Base-by-base conservation (phyloP, 1,140 invertebrate species). In the Brachionus paranguensis region DNA sequence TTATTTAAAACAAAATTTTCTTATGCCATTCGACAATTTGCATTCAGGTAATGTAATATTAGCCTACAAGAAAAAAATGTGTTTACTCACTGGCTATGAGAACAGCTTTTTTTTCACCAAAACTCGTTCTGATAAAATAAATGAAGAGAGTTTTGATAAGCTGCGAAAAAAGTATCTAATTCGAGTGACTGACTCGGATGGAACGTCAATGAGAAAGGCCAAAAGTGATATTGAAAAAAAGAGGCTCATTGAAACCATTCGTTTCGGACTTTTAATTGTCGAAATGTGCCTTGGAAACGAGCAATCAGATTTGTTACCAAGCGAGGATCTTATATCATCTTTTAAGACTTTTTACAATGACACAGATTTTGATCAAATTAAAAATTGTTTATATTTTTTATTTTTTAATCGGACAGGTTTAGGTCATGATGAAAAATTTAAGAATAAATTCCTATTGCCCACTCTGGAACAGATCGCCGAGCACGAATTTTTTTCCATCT, bases 31-130 rank as follows among this genome's bases (percentile, higher is more conserved):
- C n/a, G 64, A 68, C 41, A 81, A 60, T 64, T 64, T 81, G 20
- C 78, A 81, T 81, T 81, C 78, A 12, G 78, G 78, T 5, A 81
- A 81, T 81, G 29, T 81, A 12, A 81, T 81, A 14, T 45, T 81
- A 6, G 78, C 78, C 12, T 64, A 81, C 24, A 81, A 37, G 29
- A 60, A 68, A 81, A 60, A 68, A 43, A 64, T 81, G 12, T 81
- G 78, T 14, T 47, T 81, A 11, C 33, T 81, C 2, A 68, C 55
- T 33, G 78, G 78, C 27, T 68, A 64, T 60, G 78, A 81, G n/a
- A 64, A 64, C 14, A 33, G n/a, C 37, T 68, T 81, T 27, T 81
- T 64, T 64, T 60, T 64, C 37, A 6, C 29, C 12, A 64, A 20
- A 64, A 68, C 53, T 24, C 7, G 41, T 27, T 24, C 37, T 64